Percentiles rank a stretch among this genome's conserved stretches.
Evolutionary conservation across 2,113 vertebrate species (phyloP).

Genomic region (Limnothrissa miodon): DNA sequence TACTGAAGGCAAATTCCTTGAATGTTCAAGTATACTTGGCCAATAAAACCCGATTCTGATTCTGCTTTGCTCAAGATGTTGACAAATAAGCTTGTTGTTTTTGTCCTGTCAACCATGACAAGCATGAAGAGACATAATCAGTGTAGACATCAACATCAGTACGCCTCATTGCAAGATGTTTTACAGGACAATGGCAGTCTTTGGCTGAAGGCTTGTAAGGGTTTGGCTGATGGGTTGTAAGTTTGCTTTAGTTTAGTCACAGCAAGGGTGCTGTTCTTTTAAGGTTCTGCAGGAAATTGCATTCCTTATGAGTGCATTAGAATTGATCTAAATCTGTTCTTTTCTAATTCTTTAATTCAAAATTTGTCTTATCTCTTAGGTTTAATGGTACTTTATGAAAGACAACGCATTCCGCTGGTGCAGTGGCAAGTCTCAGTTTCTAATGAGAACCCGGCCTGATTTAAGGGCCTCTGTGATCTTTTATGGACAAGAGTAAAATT

Average conservation of each 20-base stretch:
- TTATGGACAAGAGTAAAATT: slow-evolving; percentile 12
- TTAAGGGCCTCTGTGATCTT: slow-evolving; percentile 6
- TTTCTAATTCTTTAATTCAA: too few species aligned
- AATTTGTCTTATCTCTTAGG: neutral
- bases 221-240: neutral
- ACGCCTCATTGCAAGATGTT: neutral
- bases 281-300: neutral
- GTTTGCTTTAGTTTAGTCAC: neutral
- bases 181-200: neutral
- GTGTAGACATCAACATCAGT: neutral
- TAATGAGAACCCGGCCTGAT: neutral
- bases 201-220: too few species aligned
- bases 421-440: neutral
- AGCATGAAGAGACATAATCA: neutral
- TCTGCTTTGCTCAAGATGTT: neutral
- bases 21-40: too few species aligned
- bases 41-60: too few species aligned
- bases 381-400: slow-evolving; percentile 9
- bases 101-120: neutral
- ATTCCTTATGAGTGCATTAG: neutral
- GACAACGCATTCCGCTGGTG: neutral
- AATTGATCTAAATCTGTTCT: neutral
- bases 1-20: too few species aligned
- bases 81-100: neutral
- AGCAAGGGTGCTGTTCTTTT: neutral